A percentile compares a stretch with the other conserved stretches of the same genome.
phyloP scores from a whole-genome alignment of 2,113 vertebrate genomes.

The Myanophis thanlyinensis region DNA sequence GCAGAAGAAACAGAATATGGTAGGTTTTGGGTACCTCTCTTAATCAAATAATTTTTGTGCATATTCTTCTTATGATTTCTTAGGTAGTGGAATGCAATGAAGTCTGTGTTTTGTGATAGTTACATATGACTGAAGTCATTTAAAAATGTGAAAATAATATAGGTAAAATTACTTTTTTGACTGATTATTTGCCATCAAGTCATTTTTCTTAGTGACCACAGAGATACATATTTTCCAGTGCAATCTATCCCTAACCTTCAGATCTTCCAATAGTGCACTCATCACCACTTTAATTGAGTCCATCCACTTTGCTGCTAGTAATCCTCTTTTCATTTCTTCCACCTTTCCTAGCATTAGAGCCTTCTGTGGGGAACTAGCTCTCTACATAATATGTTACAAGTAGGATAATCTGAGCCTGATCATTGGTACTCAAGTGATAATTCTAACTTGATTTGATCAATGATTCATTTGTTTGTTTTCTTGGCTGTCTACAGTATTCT shows the following conservation, averaged over 20 bases:
- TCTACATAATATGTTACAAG: background rate
- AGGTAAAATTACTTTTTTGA: background rate
- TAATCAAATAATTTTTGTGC: background rate
- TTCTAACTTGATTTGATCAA: background rate
- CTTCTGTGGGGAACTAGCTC: background rate
- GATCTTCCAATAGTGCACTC: background rate
- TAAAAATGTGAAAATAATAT: background rate
- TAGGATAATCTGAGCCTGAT: background rate
- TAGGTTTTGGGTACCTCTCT: slow-evolving; percentile 53
- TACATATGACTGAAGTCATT: background rate
- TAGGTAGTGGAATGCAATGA: background rate
- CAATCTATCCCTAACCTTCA: background rate
- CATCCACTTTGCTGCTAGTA: background rate
- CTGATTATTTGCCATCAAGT: background rate
- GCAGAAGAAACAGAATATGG: slow-evolving; percentile 77
- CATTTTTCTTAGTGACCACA: background rate
- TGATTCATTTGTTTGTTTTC: background rate
- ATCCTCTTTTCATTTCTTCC: background rate
- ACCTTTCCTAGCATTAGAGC: background rate
- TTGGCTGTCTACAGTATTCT: background rate
- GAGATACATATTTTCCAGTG: background rate
- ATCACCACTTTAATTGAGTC: background rate
- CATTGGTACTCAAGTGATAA: background rate
- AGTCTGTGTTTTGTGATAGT: background rate
- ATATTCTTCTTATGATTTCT: background rate